Evolutionary conservation across 2,888 invertebrate species (phyloP), one percentile per base, ranked within the genome.

Genomic region (Morpho achilles): DNA sequence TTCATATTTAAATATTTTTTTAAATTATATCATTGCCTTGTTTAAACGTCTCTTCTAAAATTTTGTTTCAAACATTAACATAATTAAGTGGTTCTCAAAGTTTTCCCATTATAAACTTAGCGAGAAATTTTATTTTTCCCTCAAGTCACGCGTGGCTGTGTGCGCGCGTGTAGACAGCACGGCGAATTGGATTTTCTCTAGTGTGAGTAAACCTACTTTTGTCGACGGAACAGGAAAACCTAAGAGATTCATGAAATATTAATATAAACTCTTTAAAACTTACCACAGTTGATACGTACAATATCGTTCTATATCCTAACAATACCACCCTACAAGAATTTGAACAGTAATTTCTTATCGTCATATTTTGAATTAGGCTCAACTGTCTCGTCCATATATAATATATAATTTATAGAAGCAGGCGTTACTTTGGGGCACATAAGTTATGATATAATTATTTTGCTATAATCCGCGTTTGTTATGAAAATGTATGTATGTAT

Each of bases 101-200:
- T 90, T 90, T 90, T 90, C 90, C 90, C 90, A 90, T 90, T 90
- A 90, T 89, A 89, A 90, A 90, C 90, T 90, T 90, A 89, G 89
- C 85, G 87, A 90, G 89, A 89, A 90, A 89, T 90, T 90, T 90
- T 90, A 90, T 90, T 90, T 90, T 90, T 89, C 90, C 90, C 90
- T 88, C 89, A 88, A 89, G 90, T 89, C 87, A 87, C 73, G 75
- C 80, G 80, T 76, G 70, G 65, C 69, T 77, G 90, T 90, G 90
- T 88, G 89, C 84, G 86, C 73, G 77, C 77, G 84, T 89, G 72
- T 77, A 74, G 67, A 89, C 89, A 77, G 74, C 73, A 73, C 81
- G 77, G 87, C 87, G 88, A 89, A 89, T 90, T 89, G 90, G 89
- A 89, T 90, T 89, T 89, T 79, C 80, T 68, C 69, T 83, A 71